phyloP scores from a whole-genome alignment of 2,888 invertebrate species.

The Hypena proboscidalis region DNA sequence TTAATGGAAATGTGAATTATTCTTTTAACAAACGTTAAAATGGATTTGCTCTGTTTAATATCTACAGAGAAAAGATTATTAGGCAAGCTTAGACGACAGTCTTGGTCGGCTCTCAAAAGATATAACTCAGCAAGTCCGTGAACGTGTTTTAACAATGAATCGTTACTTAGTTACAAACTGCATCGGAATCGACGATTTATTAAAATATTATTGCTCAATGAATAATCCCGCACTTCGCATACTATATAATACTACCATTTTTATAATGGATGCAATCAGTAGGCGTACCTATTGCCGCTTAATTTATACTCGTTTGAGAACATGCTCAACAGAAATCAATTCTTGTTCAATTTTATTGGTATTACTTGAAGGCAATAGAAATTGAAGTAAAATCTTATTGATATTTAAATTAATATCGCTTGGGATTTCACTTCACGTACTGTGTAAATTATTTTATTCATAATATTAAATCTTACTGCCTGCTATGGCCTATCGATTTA shows the following conservation, averaged over 20 bases:
- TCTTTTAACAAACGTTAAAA: no score
- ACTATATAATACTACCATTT: conserved; percentile 24
- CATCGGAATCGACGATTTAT: conserved; percentile 42
- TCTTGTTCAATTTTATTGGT: conserved; percentile 2
- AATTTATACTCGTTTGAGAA: conserved; percentile 6
- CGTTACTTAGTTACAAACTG: conserved; percentile 31
- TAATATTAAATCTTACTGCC: no score
- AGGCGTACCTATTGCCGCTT: conserved; percentile 14
- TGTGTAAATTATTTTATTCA: no score
- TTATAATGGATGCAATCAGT: conserved; percentile 16
- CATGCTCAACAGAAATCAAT: conserved; percentile 11
- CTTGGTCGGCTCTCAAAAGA: no score
- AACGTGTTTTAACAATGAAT: conserved; percentile 30
- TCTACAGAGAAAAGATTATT: no score
- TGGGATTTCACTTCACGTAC: no score
- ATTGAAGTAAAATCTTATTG: conserved; percentile 2
- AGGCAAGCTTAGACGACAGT: no score
- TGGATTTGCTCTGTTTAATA: no score
- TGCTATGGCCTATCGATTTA: no score
- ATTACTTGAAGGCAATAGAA: conserved; percentile 1
- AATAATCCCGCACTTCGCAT: conserved; percentile 36
- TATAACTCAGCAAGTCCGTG: conserved; percentile 25
- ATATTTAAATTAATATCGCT: conserved; percentile 4
- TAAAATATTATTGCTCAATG: conserved; percentile 35
- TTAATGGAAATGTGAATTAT: no score